Evolutionary conservation across 1,140 invertebrate species (phyloP), one percentile per base, ranked within the genome.

Genomic region (Sesamia nonagrioides): DNA sequence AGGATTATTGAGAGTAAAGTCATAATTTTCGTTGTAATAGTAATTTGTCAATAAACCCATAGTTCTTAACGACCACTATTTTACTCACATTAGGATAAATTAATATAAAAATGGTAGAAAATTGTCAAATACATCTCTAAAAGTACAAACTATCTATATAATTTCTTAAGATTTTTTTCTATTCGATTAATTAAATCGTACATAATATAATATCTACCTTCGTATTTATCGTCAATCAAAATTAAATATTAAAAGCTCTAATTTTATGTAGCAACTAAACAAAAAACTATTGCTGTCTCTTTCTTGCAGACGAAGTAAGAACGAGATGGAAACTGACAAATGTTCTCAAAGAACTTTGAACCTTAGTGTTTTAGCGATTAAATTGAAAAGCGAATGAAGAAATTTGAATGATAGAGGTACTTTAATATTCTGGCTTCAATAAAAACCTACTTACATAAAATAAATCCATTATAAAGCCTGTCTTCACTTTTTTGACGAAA

Each of bases 71-170:
- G 2, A 56, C 18, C 18, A 21, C 2, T 9, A 27, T 56, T 56
- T 56, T 27, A 56, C 17, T 11, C 27, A 52, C 0, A 11, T 27
- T 56, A 27, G 9, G 54, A 56, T 33, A 33, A 56, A 56, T 27
- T 56, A 56, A 56, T 27, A 56, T 54, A 18, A 56, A 56, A 56
- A 27, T 56, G 54, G 54, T 56, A 56, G 54, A 56, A 56, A 56
- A 56, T 56, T 56, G 18, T 27, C 54, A 56, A 56, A 27, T 27
- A 18, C 3, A 56, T n/a, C 0, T 56, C 54, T 56, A 56, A 56
- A 56, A 56, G 54, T 56, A 56, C 54, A 56, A 56, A 56, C 27
- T 56, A 56, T 56, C 54, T 56, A 54, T 9, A 6, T 21, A 56
- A 11, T 27, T 56, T 27, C 27, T 7, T 56, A 18, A 18, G 9